Evolutionary conservation across 2,113 vertebrate genomes (phyloP).

Genomic region (Nibea albiflora): DNA sequence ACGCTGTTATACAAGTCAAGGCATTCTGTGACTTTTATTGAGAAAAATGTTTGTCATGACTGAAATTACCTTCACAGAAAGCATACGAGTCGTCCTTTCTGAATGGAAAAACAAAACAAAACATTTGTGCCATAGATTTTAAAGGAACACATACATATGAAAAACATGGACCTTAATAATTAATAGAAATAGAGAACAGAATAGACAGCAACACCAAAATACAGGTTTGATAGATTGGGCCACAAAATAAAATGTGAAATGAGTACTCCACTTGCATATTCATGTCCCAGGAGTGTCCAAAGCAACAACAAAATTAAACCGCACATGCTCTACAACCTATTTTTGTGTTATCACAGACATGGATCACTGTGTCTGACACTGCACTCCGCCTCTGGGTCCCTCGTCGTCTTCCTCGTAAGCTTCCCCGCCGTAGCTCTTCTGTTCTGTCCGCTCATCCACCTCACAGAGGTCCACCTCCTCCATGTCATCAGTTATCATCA

Average conservation of each 20-base stretch:
- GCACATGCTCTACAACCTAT: neutral
- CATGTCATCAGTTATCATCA: constrained; percentile 92
- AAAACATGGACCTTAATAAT: constrained; percentile 12
- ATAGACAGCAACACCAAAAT: constrained; percentile 17
- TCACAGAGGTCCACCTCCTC: constrained; percentile 93
- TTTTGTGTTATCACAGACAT: neutral
- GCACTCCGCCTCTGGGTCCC: constrained; percentile 87
- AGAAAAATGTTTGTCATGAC: constrained; percentile 49
- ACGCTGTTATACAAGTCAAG: constrained; percentile 6
- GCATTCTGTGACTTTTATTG: constrained; percentile 68
- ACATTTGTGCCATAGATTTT: constrained; percentile 8
- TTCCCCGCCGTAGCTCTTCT: constrained; percentile 83
- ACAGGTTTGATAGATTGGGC: constrained; percentile 5
- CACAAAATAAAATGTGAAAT: neutral
- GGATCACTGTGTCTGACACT: constrained; percentile 91
- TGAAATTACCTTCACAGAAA: constrained; percentile 84
- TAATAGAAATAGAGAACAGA: constrained; percentile 30
- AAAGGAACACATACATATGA: constrained; percentile 30
- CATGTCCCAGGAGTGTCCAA: neutral
- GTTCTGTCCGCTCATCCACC: constrained; percentile 82
- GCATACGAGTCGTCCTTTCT: constrained; percentile 65
- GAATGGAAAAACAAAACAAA: constrained; percentile 33
- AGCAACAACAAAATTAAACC: neutral
- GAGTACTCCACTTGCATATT: constrained; percentile 24
- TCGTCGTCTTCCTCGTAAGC: constrained; percentile 90